A percentile compares a stretch with the other conserved stretches of the same genome.
Conservation (phyloP, 2,888 invertebrate species). For the Esperia sulphurella region DNA sequence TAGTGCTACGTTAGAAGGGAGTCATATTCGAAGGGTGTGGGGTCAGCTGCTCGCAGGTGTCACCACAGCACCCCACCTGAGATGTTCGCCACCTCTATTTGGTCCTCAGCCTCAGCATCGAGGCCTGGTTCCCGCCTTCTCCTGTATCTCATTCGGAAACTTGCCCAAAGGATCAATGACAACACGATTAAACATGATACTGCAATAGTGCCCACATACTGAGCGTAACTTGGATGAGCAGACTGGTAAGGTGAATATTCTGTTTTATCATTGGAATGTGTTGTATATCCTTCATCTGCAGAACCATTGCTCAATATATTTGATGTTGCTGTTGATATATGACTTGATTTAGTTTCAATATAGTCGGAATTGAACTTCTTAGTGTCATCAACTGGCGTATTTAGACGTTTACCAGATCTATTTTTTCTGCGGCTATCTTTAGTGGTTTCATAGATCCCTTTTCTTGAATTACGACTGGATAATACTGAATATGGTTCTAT, state of each 20-base stretch:
- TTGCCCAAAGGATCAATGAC: constrained; percentile 75
- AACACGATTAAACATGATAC: constrained; percentile 77
- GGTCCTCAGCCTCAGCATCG: constrained; percentile 50
- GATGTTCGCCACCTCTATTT: constrained; percentile 81
- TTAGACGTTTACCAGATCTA: constrained; percentile 55
- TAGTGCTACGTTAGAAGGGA: constrained; percentile 76
- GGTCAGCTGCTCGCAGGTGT: constrained; percentile 80
- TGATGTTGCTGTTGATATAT: constrained; percentile 27
- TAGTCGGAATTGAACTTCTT: constrained; percentile 21
- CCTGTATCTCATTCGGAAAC: constrained; percentile 60
- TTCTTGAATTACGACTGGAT: constrained; percentile 32
- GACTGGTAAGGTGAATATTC: constrained; percentile 62
- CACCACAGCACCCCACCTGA: constrained; percentile 86
- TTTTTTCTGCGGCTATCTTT: constrained; percentile 32
- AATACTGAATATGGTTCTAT: constrained; percentile 35
- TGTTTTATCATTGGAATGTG: constrained; percentile 50
- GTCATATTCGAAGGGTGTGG: constrained; percentile 79
- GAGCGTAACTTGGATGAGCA: constrained; percentile 47
- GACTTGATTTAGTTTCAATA: constrained; percentile 28
- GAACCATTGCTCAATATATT: constrained; percentile 35
- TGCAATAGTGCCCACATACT: constrained; percentile 77
- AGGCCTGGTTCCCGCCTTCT: constrained; percentile 49
- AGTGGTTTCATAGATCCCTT: constrained; percentile 26
- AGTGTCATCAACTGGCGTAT: constrained; percentile 48
- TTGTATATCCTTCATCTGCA: constrained; percentile 32